Base-by-base conservation (phyloP, 2,113 vertebrate species). In the Burhinus oedicnemus region DNA sequence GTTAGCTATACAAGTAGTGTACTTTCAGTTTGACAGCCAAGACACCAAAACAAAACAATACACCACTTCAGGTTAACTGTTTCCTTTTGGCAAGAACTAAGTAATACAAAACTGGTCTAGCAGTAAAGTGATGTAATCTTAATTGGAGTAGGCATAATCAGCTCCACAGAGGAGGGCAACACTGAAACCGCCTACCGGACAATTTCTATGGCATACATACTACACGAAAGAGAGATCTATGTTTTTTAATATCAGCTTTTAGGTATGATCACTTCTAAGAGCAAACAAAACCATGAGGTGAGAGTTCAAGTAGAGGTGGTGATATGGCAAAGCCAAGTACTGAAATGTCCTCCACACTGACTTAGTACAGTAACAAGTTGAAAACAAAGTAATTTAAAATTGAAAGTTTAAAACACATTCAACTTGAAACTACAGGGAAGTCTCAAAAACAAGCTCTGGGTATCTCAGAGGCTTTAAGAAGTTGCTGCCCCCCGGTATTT, bases 21-120 rank as follows among this genome's bases (percentile, higher is more conserved):
- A 74, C 62, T 83, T 95, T 44, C 61, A 82, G 57, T 68, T 9
- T 95, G 90, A 91, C 71, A 93, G 88, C 70, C 62, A 83, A 80
- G 57, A 87, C 69, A 83, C 58, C 78, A 92, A 89, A 87, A 4
- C 62, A 91, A 87, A 94, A 71, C 57, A 95, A 92, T 54, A 66
- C 27, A 42, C 17, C 34, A 21, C 90, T 74, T 62, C 52, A 92
- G 62, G 78, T 86, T 88, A 94, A 93, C 69, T 38, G 32, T 69
- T 95, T 95, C 82, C 54, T 95, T 84, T 93, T 97, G 89, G 69
- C 83, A 93, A 79, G 77, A 62, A 36, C 0, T 12, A 87, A 94
- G 51, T n/a, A 92, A 78, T 15, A 75, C 36, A 83, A 81, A 93
- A 87, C 60, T 51, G 23, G 58, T 47, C 71, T 40, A 90, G 38